A percentile compares a stretch with the other conserved stretches of the same genome.
These are phyloP conservation scores for Microtus oregoni DNA, from an alignment of 2,113 vertebrate genomes.

Conservation along the genomic window DNA sequence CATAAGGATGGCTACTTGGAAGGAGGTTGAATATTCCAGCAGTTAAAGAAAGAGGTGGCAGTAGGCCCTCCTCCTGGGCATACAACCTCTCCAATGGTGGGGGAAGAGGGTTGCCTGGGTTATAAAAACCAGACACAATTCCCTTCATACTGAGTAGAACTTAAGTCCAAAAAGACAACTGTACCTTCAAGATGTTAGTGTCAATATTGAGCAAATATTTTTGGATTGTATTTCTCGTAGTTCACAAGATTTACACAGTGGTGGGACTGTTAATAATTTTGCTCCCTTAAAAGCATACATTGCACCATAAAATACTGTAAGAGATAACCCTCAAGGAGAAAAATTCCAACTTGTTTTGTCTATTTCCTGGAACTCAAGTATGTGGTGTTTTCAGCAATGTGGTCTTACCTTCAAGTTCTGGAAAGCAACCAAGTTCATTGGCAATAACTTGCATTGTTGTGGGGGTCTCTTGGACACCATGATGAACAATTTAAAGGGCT, in stretches of 20 bases:
- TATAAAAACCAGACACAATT: background rate
- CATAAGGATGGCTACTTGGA: background rate
- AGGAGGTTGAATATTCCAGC: background rate
- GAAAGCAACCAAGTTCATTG: background rate
- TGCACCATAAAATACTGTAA: background rate
- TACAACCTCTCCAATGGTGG: background rate
- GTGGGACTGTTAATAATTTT: background rate
- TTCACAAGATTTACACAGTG: background rate
- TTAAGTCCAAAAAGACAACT: background rate
- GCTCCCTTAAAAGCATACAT: background rate
- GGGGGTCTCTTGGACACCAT: background rate
- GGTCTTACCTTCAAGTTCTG: background rate
- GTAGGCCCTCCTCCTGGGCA: background rate
- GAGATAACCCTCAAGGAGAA: background rate
- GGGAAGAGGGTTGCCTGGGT: background rate
- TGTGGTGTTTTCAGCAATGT: background rate
- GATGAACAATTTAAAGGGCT: background rate
- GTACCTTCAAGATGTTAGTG: background rate
- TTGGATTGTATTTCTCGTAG: background rate
- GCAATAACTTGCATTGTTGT: background rate
- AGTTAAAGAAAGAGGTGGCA: background rate
- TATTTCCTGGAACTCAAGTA: background rate
- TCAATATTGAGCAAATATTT: background rate
- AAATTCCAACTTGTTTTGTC: background rate
- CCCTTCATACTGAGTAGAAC: background rate